phyloP scores from a whole-genome alignment of 2,113 vertebrate species.

The Cynoglossus semilaevis region DNA sequence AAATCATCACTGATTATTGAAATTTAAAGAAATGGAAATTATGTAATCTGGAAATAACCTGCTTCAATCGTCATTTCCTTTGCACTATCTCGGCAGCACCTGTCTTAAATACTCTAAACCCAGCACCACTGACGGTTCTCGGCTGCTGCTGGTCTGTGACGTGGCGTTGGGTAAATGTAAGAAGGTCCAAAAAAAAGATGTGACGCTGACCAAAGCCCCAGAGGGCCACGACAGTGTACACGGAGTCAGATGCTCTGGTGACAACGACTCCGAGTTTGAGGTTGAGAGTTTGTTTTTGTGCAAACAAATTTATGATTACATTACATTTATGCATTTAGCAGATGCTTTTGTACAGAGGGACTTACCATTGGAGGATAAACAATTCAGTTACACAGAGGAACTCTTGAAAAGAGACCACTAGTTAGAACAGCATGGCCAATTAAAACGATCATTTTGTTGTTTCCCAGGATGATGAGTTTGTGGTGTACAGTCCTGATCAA shows the following conservation, averaged over 20 bases:
- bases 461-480: slow-evolving; percentile 84
- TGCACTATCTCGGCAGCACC: slow-evolving; percentile 62
- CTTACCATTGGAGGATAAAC: too few species aligned
- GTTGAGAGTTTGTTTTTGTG: slow-evolving; percentile 50
- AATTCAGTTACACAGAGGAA: too few species aligned
- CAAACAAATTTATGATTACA: too few species aligned
- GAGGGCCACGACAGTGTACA: slow-evolving; percentile 80
- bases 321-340: too few species aligned
- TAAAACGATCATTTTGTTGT: not conserved
- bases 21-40: too few species aligned
- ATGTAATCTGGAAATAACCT: too few species aligned
- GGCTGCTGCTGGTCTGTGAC: slow-evolving; percentile 80
- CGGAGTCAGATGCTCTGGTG: slow-evolving; percentile 58
- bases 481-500: slow-evolving; percentile 83
- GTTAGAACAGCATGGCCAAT: too few species aligned
- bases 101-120: slow-evolving; percentile 80
- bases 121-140: slow-evolving; percentile 72
- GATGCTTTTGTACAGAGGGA: too few species aligned
- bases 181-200: slow-evolving; percentile 65
- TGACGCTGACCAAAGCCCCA: slow-evolving; percentile 73
- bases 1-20: too few species aligned
- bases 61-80: not conserved
- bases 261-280: slow-evolving; percentile 76
- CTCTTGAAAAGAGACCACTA: too few species aligned
- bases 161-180: slow-evolving; percentile 80